phyloP scores from a whole-genome alignment of 2,113 vertebrate species.

The Excalfactoria chinensis region DNA sequence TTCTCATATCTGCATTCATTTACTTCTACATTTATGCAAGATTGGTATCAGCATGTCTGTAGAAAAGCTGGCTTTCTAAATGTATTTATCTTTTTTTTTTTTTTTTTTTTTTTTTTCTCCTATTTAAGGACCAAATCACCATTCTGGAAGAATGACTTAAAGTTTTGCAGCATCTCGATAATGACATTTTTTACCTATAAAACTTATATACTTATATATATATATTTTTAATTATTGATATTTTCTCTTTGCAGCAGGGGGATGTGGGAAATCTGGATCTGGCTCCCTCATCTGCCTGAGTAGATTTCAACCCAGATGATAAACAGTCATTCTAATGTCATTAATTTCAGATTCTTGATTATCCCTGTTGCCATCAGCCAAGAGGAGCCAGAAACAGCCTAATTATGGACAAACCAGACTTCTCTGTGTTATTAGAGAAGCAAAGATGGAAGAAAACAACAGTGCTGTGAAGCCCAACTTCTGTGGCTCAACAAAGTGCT shows the following conservation, averaged over 20 bases:
- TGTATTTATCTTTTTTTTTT: background rate
- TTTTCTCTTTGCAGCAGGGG: background rate
- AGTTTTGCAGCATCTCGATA: background rate
- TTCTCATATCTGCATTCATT: conserved; percentile 64
- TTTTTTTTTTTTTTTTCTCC: background rate
- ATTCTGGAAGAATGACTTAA: background rate
- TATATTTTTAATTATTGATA: background rate
- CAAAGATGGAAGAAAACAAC: conserved; percentile 23
- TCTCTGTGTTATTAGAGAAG: background rate
- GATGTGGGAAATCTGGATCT: background rate
- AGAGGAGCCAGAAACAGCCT: conserved; percentile 2
- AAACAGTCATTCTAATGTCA: conserved; percentile 17
- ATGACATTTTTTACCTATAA: background rate
- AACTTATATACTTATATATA: background rate
- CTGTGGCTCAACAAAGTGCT: background rate
- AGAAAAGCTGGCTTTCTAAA: conserved; percentile 56
- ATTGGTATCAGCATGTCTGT: conserved; percentile 43
- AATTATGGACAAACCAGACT: conserved; percentile 18
- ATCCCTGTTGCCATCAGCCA: conserved; percentile 7
- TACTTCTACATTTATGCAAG: conserved; percentile 62
- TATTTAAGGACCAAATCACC: conserved; percentile 23
- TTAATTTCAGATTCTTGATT: conserved; percentile 43
- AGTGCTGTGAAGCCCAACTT: background rate
- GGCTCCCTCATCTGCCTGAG: background rate
- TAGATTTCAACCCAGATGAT: background rate